Base-by-base conservation (phyloP, 2,888 invertebrate genomes). In the Agriopis marginaria region DNA sequence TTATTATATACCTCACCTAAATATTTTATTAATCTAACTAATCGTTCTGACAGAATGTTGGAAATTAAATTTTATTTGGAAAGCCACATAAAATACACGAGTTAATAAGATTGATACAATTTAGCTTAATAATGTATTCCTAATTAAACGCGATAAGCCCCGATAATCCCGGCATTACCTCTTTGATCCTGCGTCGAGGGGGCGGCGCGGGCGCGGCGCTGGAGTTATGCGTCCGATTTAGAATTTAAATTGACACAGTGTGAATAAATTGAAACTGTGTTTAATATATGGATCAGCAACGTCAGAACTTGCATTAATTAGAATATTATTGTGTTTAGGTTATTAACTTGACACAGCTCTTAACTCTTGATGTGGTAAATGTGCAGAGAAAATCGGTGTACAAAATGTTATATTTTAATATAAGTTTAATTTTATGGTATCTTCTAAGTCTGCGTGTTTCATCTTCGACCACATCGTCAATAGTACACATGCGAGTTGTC, bases 171-270 rank as follows among this genome's bases (percentile, higher is more conserved):
- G n/a, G 40, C 7, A 42, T 14, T 40, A 14, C 55, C 55, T 14
- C 42, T 55, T 50, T 60, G 61, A 61, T 61, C 51, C 61, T 10
- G 9, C 39, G 39, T 17, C 17, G 23, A 7, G 39, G 53, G 11
- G n/a, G 11, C 50, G 50, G 9, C 5, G 40, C 0, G 17, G 17
- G 17, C 17, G 17, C 17, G 32, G 32, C 23, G 17, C 12, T 8
- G 42, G 23, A 60, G 32, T 7, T 39, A 7, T 17, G 42, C 42
- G 51, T 17, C 42, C 62, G 32, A 11, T 23, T 44, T 45, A 8
- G 51, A 53, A 53, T 53, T 44, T 42, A 51, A 17, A 54, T 56
- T 58, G 58, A 58, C 17, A 10, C 14, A n/a, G 44, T 7, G 12
- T 45, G 42, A 5, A 32, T 32, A 32, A 32, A 32, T 32, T 56